Evolutionary conservation across 2,888 invertebrate genomes (phyloP).

Genomic region (Cephus rjabovi): DNA sequence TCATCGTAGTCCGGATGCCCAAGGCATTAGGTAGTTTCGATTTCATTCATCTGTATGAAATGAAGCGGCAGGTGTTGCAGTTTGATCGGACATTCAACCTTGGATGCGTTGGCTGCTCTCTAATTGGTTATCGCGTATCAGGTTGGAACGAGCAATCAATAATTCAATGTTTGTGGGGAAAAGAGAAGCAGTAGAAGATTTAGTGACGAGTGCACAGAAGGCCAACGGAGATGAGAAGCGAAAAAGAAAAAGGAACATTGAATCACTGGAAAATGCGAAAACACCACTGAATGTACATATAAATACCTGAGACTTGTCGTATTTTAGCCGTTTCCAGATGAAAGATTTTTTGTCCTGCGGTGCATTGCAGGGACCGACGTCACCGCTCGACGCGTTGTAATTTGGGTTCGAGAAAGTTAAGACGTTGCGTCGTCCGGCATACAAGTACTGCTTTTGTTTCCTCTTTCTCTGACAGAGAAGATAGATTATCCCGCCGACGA

Average conservation of each 20-base stretch:
- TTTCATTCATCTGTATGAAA: conserved; percentile 59
- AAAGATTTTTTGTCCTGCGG: conserved; percentile 71
- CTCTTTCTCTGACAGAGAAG: conserved; percentile 68
- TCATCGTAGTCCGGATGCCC: no score
- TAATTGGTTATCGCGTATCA: neutral
- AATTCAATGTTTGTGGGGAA: conserved; percentile 50
- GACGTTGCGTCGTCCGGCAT: conserved; percentile 76
- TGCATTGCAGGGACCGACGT: conserved; percentile 61
- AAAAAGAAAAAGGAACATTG: no score
- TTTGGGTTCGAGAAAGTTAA: conserved; percentile 92
- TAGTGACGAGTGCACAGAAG: no score
- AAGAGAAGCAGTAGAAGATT: conserved; percentile 17
- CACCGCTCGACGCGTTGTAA: conserved; percentile 75
- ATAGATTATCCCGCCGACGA: conserved; percentile 52
- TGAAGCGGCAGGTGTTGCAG: conserved; percentile 57
- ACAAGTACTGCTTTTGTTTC: conserved; percentile 69
- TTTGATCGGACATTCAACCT: conserved; percentile 58
- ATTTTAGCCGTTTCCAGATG: conserved; percentile 82
- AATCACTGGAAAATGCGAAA: no score
- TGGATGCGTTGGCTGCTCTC: conserved; percentile 38
- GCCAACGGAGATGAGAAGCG: no score
- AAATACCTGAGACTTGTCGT: conserved; percentile 79
- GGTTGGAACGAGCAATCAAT: conserved; percentile 42
- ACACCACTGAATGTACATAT: no score
- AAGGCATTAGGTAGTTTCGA: conserved; percentile 50